phyloP scores from a whole-genome alignment of 2,888 invertebrate species.

The Drosophila meridiana region DNA sequence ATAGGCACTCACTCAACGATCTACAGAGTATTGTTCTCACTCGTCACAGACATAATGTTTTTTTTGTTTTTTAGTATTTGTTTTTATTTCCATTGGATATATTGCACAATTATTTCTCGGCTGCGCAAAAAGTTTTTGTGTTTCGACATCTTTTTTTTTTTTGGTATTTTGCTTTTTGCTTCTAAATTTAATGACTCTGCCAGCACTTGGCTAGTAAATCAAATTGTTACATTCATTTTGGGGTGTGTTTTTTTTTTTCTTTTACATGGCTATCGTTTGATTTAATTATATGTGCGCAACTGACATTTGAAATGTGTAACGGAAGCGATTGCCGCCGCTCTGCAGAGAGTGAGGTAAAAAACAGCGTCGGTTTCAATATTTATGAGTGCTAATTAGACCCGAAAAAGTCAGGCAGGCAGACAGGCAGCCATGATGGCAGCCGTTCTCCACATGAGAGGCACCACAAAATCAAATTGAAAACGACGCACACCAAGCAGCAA shows the following conservation, averaged over 20 bases:
- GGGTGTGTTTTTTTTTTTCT: constrained; percentile 7
- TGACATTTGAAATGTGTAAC: constrained; percentile 50
- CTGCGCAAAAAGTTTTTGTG: constrained; percentile 44
- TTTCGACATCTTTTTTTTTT: constrained; percentile 11
- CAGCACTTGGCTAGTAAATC: constrained; percentile 66
- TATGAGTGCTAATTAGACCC: constrained; percentile 47
- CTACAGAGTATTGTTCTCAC: constrained; percentile 3
- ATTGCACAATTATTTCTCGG: constrained; percentile 60
- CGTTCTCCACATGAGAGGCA: constrained; percentile 26
- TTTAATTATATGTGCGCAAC: constrained; percentile 57
- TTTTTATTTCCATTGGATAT: constrained; percentile 28
- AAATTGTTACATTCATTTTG: constrained; percentile 60
- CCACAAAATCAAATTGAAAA: constrained; percentile 50
- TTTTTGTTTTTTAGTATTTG: constrained; percentile 28
- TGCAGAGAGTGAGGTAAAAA: constrained; percentile 6
- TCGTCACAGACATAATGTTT: not conserved
- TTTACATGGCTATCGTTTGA: constrained; percentile 48
- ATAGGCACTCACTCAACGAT: not conserved
- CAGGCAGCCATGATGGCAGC: not conserved
- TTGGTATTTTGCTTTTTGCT: not conserved
- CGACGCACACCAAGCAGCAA: constrained; percentile 18
- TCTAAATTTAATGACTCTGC: constrained; percentile 73
- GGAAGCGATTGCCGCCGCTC: constrained; percentile 39
- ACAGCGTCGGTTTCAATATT: constrained; percentile 27
- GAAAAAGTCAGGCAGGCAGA: constrained; percentile 4